Base-by-base conservation (phyloP, 2,113 vertebrate genomes). In the Centrocercus urophasianus region DNA sequence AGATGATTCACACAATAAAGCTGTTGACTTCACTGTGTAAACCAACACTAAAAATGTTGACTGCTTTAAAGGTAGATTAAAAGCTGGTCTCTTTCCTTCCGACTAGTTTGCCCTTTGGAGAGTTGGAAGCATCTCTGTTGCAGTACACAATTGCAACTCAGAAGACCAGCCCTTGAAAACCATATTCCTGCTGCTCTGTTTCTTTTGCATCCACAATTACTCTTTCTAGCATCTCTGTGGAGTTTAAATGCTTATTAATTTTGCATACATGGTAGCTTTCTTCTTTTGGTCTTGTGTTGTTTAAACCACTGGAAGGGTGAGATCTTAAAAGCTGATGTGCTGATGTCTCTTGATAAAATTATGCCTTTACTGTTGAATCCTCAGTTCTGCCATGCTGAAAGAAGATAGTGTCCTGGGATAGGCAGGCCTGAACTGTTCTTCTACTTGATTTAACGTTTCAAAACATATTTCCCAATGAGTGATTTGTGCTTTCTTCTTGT, bases 361-460 rank as follows among this genome's bases (percentile, higher is more conserved):
- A 52, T 63, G 38, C 70, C 74, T 83, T 79, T 76, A 11, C 78
- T 83, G 84, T 56, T 63, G 72, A 78, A 67, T 93, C 76, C 61
- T 75, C 24, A 5, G 28, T 86, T 84, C 48, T 63, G 34, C 80
- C 73, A 54, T 88, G 42, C 83, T 93, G 70, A 38, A 90, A 47
- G 63, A 86, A 72, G 72, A 40, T 13, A 56, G 76, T 75, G 73
- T 83, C 80, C 83, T 92, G 88, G 66, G 85, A 91, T 36, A 84
- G 88, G 83, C 85, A 81, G 79, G 70, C n/a, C 77, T 90, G 70
- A 83, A 54, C 88, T 93, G 65, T 94, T 95, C 95, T 96, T 96
- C 95, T 94, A 86, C 95, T 88, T 97, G 85, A 94, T 93, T 97
- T 95, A 73, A 82, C 82, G 70, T 91, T 95, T 96, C 91, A 95